Evolutionary conservation across 2,888 invertebrate species (phyloP), one percentile per base, ranked within the genome.

Genomic region (Plutella xylostella): DNA sequence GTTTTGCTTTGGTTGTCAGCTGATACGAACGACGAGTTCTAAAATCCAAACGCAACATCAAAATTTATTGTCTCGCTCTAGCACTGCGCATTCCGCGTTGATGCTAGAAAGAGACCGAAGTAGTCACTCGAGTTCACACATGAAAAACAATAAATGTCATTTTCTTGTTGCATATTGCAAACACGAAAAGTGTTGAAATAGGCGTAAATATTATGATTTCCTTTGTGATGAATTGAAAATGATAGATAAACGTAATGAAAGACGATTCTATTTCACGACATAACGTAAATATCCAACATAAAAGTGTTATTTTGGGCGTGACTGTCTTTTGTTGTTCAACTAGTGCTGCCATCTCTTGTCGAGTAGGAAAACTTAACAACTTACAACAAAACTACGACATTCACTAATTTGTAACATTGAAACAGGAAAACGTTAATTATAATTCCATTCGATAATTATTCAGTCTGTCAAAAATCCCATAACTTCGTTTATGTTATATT

Each of bases 1-100:
- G 85, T 85, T 85, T 84, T 85, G 85, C 84, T 85, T 85, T 85
- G 85, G 72, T 80, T 84, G 85, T 85, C 85, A 85, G 85, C 85
- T 85, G 85, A 85, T 85, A 85, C 77, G 75, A 76, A 71, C 21
- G 17, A 19, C 9, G 74, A n/a, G n/a, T n/a, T n/a, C 69, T 75
- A 58, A 63, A 61, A 55, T 75, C 65, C 58, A 66, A 69, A 64
- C 66, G 64, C 55, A 69, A 60, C 50, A 49, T 51, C 52, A 46
- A 51, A 42, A 54, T 53, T 25, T 30, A 46, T 45, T 52, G 1
- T 66, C 68, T 71, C 72, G 45, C 54, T 77, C 57, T 55, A 48
- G 11, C 46, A 47, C 61, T 22, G 30, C 11, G 15, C 20, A 11
- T 1, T 1, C 2, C 3, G 34, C 38, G 54, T 21, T 56, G n/a